Conservation (phyloP, 2,113 vertebrate species). For the Typhlomys cinereus region DNA sequence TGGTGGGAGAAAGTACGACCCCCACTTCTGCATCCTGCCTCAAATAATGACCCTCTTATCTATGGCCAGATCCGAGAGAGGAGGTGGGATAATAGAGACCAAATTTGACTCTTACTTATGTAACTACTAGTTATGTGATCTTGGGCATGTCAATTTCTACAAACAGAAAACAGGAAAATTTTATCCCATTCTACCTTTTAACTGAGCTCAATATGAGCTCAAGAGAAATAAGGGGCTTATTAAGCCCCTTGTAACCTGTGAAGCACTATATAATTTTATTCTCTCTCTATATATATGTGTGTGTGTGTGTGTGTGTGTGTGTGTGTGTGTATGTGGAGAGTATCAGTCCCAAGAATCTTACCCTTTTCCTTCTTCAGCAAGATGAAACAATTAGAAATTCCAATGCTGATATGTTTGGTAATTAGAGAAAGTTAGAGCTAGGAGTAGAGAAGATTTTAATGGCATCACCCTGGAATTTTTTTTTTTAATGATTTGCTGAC, state of each 20-base stretch:
- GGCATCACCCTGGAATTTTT: neutral
- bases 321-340: neutral
- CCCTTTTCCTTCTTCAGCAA: neutral
- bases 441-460: neutral
- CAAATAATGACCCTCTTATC: neutral
- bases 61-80: neutral
- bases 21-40: neutral
- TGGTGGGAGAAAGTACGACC: neutral
- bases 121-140: neutral
- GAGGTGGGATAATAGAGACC: neutral
- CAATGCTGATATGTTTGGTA: neutral
- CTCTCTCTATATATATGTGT: no score
- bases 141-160: constrained; percentile 16
- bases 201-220: neutral
- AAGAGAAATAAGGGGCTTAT: neutral
- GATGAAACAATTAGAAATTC: neutral
- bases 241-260: neutral
- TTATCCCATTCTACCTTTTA: neutral
- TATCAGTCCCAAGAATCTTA: neutral
- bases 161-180: neutral
- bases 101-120: neutral
- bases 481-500: neutral
- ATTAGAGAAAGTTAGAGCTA: neutral
- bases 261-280: no score
- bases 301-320: no score